Conservation (phyloP, 2,797 vertebrate genomes). For the Balearica regulorum region DNA sequence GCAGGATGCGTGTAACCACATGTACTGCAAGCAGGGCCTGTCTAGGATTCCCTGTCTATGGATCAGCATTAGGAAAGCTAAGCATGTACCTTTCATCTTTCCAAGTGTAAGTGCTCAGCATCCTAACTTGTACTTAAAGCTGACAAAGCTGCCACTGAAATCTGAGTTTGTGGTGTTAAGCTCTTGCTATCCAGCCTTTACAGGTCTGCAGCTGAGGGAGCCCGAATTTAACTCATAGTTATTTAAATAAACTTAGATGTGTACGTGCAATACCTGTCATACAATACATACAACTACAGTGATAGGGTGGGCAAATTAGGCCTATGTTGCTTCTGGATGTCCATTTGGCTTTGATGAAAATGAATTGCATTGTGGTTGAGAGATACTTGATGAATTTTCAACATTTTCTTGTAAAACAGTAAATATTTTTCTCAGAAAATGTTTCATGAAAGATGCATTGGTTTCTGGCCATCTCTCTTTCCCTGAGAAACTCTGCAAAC, state of each 20-base stretch:
- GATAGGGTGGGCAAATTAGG: neutral
- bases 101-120: neutral
- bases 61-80: neutral
- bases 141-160: neutral
- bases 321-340: neutral
- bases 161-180: neutral
- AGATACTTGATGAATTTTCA: neutral
- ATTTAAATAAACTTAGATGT: neutral
- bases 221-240: neutral
- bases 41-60: neutral
- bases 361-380: rapidly evolving
- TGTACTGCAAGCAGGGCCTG: rapidly evolving
- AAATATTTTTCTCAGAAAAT: neutral
- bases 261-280: neutral
- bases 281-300: neutral
- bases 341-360: neutral
- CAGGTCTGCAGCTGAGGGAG: neutral
- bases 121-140: neutral
- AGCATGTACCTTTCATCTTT: neutral
- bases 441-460: neutral
- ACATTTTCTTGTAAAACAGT: neutral
- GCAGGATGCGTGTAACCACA: neutral
- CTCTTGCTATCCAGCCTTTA: neutral
- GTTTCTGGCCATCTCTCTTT: neutral
- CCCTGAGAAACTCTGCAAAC: neutral